Base-by-base conservation (phyloP, 1,140 invertebrate species). In the Philotrypesis tridentata region DNA sequence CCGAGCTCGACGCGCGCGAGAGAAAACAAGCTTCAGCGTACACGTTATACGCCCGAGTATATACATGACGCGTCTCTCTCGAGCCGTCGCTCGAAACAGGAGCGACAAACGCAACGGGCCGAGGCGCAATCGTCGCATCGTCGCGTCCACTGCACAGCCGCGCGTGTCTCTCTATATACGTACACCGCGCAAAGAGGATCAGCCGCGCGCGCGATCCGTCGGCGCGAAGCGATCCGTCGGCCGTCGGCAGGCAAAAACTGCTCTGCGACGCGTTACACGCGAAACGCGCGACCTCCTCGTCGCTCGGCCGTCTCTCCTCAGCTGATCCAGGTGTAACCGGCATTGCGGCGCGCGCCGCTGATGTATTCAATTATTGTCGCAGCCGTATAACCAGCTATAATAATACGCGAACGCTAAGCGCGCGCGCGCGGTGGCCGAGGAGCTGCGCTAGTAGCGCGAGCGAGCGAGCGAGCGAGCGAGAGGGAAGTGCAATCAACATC, bases 281-380 rank as follows among this genome's bases (percentile, higher is more conserved):
- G n/a, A n/a, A n/a, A n/a, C n/a, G n/a, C n/a, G n/a, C n/a, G n/a
- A n/a, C n/a, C n/a, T n/a, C n/a, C n/a, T n/a, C n/a, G n/a, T n/a
- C 27, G 14, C 67, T 65, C 85, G 60, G 83, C 84, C 9, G 9
- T 9, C 4, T 9, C 4, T 37, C 33, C 9, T 37, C 33, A 31
- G 23, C 21, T 29, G 77, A 79, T 79, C 27, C 27, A 71, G 48
- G 43, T 37, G 68, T 71, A 80, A 75, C 73, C 21, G 73, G 65
- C 61, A 82, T 79, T 70, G 55, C 77, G 68, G 55, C 33, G 37
- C 67, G 63, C 31, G 25, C 63, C 80, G 82, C 79, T 85, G 81
- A 84, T 85, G 83, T 79, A 85, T 84, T 85, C 85, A 84, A 85
- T 85, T 85, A 84, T 85, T 85, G 80, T 85, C 83, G 82, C 73